phyloP scores from a whole-genome alignment of 2,113 vertebrate genomes.

The Eclectus roratus region DNA sequence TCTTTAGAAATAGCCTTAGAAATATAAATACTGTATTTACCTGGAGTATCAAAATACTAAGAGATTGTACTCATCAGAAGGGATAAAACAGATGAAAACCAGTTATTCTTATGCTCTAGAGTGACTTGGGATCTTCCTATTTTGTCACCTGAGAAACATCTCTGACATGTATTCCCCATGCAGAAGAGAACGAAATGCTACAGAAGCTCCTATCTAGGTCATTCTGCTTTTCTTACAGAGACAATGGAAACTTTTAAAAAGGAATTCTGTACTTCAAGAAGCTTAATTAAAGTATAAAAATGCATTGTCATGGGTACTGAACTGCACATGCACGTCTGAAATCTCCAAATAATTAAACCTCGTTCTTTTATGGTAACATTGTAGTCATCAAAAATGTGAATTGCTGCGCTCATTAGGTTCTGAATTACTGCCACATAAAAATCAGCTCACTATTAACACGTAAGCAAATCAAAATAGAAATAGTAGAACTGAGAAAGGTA shows the following conservation, averaged over 20 bases:
- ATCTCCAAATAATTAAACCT: conserved; percentile 49
- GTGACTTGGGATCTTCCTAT: conserved; percentile 18
- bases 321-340: conserved; percentile 14
- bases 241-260: conserved; percentile 38
- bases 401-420: conserved; percentile 16
- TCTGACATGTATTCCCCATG: conserved; percentile 20
- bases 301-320: conserved; percentile 52
- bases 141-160: conserved; percentile 43
- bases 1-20: background rate
- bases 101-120: background rate
- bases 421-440: conserved; percentile 26
- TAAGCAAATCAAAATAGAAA: conserved; percentile 1
- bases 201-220: conserved; percentile 49
- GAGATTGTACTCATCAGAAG: background rate
- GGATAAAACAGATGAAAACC: background rate
- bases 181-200: conserved; percentile 3
- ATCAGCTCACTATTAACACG: conserved; percentile 9
- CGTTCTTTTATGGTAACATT: background rate
- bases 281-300: conserved; percentile 59
- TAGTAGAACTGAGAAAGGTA: background rate
- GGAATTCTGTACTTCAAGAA: conserved; percentile 12
- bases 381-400: conserved; percentile 43
- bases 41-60: background rate
- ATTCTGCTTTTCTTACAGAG: conserved; percentile 33
- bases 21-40: background rate